These are phyloP conservation scores for Bombylius major DNA, from an alignment of 2,888 invertebrate genomes.

Conservation along the genomic window DNA sequence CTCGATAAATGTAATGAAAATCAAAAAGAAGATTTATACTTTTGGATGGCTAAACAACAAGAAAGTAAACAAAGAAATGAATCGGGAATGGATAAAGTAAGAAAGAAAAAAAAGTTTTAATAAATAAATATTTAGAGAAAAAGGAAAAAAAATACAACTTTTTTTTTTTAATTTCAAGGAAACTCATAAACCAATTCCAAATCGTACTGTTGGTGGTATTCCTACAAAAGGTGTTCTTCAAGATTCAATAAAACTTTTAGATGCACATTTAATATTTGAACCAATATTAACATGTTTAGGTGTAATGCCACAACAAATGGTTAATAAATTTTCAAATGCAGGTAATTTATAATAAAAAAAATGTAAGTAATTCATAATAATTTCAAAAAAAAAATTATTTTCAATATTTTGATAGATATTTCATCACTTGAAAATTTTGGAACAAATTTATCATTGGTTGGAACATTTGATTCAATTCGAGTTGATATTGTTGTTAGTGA, in stretches of 20 bases:
- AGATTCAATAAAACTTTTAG: slow-evolving; percentile 70
- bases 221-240: slow-evolving; percentile 53
- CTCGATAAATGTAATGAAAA: slow-evolving; percentile 39
- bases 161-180: slow-evolving; percentile 32
- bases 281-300: slow-evolving; percentile 80
- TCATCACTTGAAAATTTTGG: slow-evolving; percentile 77
- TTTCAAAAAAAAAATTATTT: background rate
- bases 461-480: slow-evolving; percentile 75
- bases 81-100: slow-evolving; percentile 10
- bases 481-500: slow-evolving; percentile 94
- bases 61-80: slow-evolving; percentile 30
- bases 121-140: slow-evolving; percentile 30
- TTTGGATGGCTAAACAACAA: slow-evolving; percentile 94
- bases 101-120: slow-evolving; percentile 29
- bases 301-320: slow-evolving; percentile 79
- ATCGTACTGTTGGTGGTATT: slow-evolving; percentile 21
- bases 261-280: slow-evolving; percentile 89
- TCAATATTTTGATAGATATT: slow-evolving; percentile 33
- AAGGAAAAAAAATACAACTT: background rate
- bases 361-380: background rate
- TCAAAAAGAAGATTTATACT: slow-evolving; percentile 77
- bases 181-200: slow-evolving; percentile 40
- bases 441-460: slow-evolving; percentile 70
- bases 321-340: slow-evolving; percentile 33
- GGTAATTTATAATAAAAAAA: slow-evolving; percentile 14